A percentile compares a stretch with the other conserved stretches of the same genome.
Evolutionary conservation across 2,888 invertebrate species (phyloP).

Genomic region (Acheta domesticus): DNA sequence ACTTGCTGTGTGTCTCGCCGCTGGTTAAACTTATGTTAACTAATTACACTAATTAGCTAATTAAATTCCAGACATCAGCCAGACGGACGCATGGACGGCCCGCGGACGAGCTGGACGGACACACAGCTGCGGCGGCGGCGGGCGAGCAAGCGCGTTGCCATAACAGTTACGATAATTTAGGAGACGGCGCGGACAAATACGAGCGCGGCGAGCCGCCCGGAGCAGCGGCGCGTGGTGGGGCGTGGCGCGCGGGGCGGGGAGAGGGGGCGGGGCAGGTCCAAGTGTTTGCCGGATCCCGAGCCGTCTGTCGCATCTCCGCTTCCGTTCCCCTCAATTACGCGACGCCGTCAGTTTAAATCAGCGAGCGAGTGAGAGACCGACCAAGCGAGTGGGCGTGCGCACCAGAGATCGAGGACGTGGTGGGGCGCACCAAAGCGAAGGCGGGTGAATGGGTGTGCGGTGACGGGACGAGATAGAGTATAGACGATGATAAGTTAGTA

Average conservation of each 20-base stretch:
- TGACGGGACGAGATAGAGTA: no score
- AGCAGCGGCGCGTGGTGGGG: neutral
- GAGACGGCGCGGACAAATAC: constrained; percentile 21
- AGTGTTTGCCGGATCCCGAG: no score
- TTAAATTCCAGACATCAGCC: constrained; percentile 43
- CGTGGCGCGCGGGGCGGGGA: neutral
- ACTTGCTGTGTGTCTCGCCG: neutral
- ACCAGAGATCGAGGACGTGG: no score
- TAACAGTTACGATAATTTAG: constrained; percentile 19
- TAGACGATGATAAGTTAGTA: no score
- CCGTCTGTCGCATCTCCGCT: no score
- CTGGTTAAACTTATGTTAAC: constrained; percentile 40
- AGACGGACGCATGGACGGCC: neutral
- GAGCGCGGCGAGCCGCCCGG: neutral
- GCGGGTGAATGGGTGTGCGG: no score
- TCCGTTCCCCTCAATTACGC: no score
- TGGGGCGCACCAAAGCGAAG: no score
- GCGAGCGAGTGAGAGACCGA: no score
- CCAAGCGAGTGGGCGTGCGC: no score
- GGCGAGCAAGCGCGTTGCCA: neutral
- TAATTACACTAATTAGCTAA: constrained; percentile 49
- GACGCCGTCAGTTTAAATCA: no score
- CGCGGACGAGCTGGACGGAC: constrained; percentile 22
- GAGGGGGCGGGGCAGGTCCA: neutral
- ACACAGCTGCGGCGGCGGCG: constrained; percentile 20